phyloP scores from a whole-genome alignment of 2,797 vertebrate genomes.

The Vespertilio murinus region DNA sequence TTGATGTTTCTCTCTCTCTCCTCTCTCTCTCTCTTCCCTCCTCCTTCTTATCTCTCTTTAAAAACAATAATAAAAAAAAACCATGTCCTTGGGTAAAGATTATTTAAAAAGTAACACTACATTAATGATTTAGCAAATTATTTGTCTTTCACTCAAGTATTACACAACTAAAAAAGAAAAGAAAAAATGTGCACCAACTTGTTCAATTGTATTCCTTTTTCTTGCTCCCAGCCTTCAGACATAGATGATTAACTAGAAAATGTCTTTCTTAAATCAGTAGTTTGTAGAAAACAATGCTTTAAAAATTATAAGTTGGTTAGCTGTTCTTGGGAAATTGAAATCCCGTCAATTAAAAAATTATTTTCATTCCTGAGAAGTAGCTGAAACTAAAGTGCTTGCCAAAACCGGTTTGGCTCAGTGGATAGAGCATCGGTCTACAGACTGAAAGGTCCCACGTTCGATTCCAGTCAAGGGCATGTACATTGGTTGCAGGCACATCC shows the following conservation, averaged over 20 bases:
- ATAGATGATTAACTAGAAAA: conserved; percentile 41
- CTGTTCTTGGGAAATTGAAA: conserved; percentile 10
- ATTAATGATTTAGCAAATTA: not conserved
- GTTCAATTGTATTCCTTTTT: conserved; percentile 24
- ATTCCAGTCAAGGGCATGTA: no score
- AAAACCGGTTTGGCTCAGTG: no score
- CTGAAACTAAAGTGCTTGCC: not conserved
- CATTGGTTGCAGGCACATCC: no score
- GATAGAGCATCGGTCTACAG: no score
- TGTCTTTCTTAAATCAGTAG: conserved; percentile 21
- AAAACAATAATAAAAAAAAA: no score
- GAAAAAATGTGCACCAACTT: not conserved
- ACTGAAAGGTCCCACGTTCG: no score
- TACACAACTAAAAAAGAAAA: not conserved
- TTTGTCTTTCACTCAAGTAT: not conserved
- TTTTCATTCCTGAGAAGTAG: conserved; percentile 23
- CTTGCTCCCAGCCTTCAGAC: not conserved
- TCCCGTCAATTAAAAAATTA: not conserved
- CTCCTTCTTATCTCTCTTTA: no score
- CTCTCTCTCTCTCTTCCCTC: no score
- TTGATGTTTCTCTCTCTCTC: not conserved
- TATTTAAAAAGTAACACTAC: not conserved
- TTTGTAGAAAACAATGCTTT: not conserved
- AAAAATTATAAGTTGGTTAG: not conserved
- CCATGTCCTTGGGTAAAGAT: not conserved